Conservation (phyloP, 2,797 vertebrate species). For the Enteromius argenteus region DNA sequence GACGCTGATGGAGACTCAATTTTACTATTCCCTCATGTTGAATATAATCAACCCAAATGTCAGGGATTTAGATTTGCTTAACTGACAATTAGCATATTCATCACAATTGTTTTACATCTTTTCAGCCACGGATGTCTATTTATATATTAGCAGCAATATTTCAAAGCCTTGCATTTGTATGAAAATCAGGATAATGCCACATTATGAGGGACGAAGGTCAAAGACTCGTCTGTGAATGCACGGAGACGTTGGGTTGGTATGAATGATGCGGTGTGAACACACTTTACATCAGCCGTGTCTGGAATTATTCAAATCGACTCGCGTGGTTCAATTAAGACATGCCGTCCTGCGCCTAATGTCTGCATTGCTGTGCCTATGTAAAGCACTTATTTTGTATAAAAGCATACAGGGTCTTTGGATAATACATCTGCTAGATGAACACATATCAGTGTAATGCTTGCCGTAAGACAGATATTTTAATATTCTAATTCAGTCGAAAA, state of each 20-base stretch:
- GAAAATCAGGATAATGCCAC: conserved; percentile 63
- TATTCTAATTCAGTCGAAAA: not conserved
- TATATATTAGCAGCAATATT: conserved; percentile 56
- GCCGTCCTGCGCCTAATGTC: conserved; percentile 3
- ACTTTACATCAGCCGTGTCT: conserved; percentile 34
- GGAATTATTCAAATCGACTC: conserved; percentile 47
- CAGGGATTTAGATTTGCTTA: conserved; percentile 63
- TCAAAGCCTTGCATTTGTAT: conserved; percentile 64
- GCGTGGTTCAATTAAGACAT: conserved; percentile 38
- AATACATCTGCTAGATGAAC: not conserved
- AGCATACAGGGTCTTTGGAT: not conserved
- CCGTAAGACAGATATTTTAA: not conserved
- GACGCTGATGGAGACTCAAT: conserved; percentile 58
- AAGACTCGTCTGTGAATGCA: conserved; percentile 39
- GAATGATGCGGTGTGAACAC: conserved; percentile 36
- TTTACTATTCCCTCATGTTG: conserved; percentile 60
- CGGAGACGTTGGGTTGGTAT: conserved; percentile 20
- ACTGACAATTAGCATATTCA: conserved; percentile 60
- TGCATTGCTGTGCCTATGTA: not conserved
- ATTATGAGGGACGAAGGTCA: conserved; percentile 37
- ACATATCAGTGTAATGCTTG: not conserved
- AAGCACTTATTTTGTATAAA: conserved; percentile 15
- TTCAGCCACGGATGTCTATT: conserved; percentile 61
- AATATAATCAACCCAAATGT: conserved; percentile 64
- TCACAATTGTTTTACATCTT: conserved; percentile 68